Evolutionary conservation across 1,140 invertebrate genomes (phyloP), one percentile per base, ranked within the genome.

Genomic region (Tetranychus cinnabarinus): DNA sequence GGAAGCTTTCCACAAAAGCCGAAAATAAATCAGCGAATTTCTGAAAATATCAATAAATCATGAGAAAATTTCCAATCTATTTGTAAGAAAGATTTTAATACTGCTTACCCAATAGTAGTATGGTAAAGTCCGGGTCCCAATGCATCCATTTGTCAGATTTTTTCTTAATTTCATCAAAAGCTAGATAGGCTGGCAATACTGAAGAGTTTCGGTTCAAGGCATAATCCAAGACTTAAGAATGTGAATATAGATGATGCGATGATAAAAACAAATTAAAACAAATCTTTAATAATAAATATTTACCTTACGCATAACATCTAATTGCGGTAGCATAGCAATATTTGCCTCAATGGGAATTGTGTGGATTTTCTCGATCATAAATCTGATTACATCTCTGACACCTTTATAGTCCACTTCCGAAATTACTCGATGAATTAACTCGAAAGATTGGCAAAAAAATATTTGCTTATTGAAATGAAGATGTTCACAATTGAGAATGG

Each of bases 201-300:
- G 88, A 91, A 5, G 84, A 82, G 74, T 91, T 88, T 37, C 91
- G 77, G 70, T 96, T 86, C 74, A 96, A 87, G 66, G 96, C 92
- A 66, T 85, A 82, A 66, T 84, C 79, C 56, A 93, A 79, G 23
- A 52, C 50, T 7, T 52, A 6, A 23, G 23, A 23, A 23, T 23
- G 23, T 23, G 23, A 23, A 23, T 23, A 23, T 23, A 52, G 50
- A 52, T n/a, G 50, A 3, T 23, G 23, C 23, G 23, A 23, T 23
- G 0, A 23, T 23, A 95, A 68, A 71, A 75, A 63, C 4, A 67
- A 62, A 61, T 55, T 64, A n/a, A 46, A 13, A 60, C 7, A 36
- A 42, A 59, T 34, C 37, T 50, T 64, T 1, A 52, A 6, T 2
- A n/a, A 52, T 52, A 10, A 42, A 10, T n/a, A 23, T n/a, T 31